Evolutionary conservation across 2,797 vertebrate species (phyloP).

Genomic region (Aeoliscus strigatus): DNA sequence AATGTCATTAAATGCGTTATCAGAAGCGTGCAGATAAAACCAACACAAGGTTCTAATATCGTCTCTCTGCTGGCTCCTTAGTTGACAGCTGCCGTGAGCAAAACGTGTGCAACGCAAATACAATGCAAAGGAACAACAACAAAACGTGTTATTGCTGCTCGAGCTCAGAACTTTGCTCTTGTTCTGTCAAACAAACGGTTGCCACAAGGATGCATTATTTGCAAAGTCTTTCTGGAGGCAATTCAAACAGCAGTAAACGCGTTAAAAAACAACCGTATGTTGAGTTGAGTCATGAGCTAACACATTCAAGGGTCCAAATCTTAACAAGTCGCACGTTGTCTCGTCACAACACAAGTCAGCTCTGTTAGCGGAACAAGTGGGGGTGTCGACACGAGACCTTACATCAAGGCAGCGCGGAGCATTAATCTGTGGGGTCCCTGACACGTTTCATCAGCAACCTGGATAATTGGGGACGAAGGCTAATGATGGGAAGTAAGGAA

Average conservation of each 20-base stretch:
- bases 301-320: too few species aligned
- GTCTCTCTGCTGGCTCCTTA: slow-evolving; percentile 24
- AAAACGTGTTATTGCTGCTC: slow-evolving; percentile 49
- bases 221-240: slow-evolving; percentile 4
- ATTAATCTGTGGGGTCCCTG: slow-evolving; percentile 97
- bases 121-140: slow-evolving; percentile 50
- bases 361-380: slow-evolving; percentile 50
- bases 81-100: slow-evolving; percentile 48
- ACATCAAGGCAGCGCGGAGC: slow-evolving; percentile 96
- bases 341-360: slow-evolving; percentile 66
- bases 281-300: too few species aligned
- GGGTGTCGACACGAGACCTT: slow-evolving; percentile 80
- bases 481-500: slow-evolving; percentile 89
- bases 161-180: slow-evolving; percentile 39
- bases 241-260: background rate
- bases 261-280: too few species aligned
- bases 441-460: slow-evolving; percentile 99
- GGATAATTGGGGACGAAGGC: slow-evolving; percentile 96
- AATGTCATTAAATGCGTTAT: slow-evolving; percentile 65
- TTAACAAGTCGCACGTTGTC: too few species aligned
- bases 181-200: slow-evolving; percentile 78
- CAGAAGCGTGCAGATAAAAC: slow-evolving; percentile 53
- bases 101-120: slow-evolving; percentile 49
- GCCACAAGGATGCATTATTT: slow-evolving; percentile 22
- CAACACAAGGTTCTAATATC: slow-evolving; percentile 43